phyloP scores from a whole-genome alignment of 1,140 invertebrate genomes.

The Agraylea sexmaculata region DNA sequence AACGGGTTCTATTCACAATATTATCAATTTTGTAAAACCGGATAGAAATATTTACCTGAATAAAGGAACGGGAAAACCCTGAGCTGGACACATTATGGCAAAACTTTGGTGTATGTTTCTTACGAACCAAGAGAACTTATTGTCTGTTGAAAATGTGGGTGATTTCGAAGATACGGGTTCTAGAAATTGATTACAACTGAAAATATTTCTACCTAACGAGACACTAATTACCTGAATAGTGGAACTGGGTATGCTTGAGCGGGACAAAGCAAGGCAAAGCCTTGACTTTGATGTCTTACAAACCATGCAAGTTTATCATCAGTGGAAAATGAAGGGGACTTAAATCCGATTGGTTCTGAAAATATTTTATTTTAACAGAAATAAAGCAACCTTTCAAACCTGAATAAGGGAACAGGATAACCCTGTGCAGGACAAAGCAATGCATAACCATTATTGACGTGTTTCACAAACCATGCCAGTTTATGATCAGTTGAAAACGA shows the following conservation, averaged over 20 bases:
- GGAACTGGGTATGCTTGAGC: constrained; percentile 60
- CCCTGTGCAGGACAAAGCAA: constrained; percentile 42
- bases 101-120: constrained; percentile 31
- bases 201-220: constrained; percentile 32
- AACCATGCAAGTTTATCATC: constrained; percentile 49
- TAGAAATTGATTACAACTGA: constrained; percentile 22
- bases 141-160: constrained; percentile 34
- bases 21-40: constrained; percentile 20
- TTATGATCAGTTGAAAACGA: constrained; percentile 47
- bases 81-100: constrained; percentile 38
- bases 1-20: constrained; percentile 50
- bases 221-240: constrained; percentile 51
- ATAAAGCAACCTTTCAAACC: constrained; percentile 30
- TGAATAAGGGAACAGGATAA: constrained; percentile 47
- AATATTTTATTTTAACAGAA: constrained; percentile 17
- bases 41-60: constrained; percentile 33
- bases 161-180: constrained; percentile 36
- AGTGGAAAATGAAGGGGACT: constrained; percentile 49
- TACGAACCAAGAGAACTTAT: constrained; percentile 38
- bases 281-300: constrained; percentile 33
- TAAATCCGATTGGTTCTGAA: constrained; percentile 40
- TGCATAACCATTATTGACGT: constrained; percentile 28
- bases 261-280: constrained; percentile 49
- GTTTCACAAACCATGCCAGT: constrained; percentile 31
- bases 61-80: constrained; percentile 39